Conservation (phyloP, 2,113 vertebrate genomes). For the Chelonoidis abingdonii region DNA sequence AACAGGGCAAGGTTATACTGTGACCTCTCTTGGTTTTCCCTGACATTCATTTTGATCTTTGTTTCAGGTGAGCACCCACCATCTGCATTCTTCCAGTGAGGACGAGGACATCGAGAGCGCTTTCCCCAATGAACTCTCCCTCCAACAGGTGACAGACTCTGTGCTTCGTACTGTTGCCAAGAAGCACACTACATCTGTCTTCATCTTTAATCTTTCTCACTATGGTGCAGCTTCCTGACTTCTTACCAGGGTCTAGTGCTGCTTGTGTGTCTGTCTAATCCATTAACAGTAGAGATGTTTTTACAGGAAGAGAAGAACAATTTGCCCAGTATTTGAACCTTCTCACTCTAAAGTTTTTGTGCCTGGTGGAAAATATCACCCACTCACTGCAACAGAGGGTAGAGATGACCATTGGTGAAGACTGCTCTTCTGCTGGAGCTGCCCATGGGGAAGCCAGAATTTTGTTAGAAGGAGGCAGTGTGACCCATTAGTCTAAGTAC, state of each 20-base stretch:
- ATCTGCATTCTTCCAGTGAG: constrained; percentile 96
- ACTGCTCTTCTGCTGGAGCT: not conserved
- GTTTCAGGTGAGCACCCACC: constrained; percentile 93
- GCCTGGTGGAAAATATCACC: not conserved
- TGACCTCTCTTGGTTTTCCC: not conserved
- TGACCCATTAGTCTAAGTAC: not conserved
- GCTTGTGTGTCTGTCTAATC: not conserved
- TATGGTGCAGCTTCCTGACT: not conserved
- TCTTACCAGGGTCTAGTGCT: not conserved
- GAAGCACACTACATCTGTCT: fast-evolving
- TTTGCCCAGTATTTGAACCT: not conserved
- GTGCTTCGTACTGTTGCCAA: fast-evolving
- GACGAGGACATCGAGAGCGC: constrained; percentile 94
- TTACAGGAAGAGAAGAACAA: not conserved
- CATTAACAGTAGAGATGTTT: not conserved
- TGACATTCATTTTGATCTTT: not conserved
- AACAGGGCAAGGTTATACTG: not conserved
- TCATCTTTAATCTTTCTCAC: fast-evolving
- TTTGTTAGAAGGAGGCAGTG: not conserved
- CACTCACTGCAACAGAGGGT: not conserved
- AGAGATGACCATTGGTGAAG: not conserved
- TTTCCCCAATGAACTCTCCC: constrained; percentile 93
- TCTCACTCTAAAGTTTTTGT: not conserved
- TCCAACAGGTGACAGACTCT: constrained; percentile 87
- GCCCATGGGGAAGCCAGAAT: not conserved